phyloP scores from a whole-genome alignment of 2,888 invertebrate species.

The Halocaridina rubra region DNA sequence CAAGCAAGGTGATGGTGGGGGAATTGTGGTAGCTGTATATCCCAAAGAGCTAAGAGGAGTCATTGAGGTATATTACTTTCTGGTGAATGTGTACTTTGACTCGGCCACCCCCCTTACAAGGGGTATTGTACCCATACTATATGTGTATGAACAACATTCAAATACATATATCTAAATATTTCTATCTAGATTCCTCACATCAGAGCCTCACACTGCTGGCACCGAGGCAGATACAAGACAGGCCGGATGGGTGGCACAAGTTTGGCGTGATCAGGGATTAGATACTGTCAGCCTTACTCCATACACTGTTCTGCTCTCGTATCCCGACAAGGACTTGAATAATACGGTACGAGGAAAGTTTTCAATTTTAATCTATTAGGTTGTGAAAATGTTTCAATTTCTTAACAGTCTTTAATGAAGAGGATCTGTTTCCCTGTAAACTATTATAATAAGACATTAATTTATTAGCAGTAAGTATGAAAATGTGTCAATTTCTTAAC shows the following conservation, averaged over 20 bases:
- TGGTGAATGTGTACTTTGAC: no score
- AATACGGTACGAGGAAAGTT: constrained; percentile 11
- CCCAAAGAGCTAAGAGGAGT: not conserved
- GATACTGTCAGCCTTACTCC: constrained; percentile 42
- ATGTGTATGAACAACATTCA: not conserved
- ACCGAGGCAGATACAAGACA: constrained; percentile 40
- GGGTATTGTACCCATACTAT: not conserved
- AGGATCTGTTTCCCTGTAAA: no score
- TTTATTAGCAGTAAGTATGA: no score
- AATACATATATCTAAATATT: not conserved
- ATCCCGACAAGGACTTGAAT: constrained; percentile 33
- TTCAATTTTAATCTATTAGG: no score
- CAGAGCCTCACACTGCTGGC: constrained; percentile 56
- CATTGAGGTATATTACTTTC: not conserved
- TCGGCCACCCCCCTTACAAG: no score
- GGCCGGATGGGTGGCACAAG: constrained; percentile 40
- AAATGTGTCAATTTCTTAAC: no score
- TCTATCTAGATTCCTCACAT: constrained; percentile 35
- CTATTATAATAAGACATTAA: no score
- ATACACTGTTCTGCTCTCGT: constrained; percentile 56
- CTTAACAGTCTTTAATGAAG: no score
- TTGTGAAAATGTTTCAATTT: no score
- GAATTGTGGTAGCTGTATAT: not conserved
- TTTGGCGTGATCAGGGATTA: constrained; percentile 49
- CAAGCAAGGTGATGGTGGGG: not conserved